Conservation (phyloP, 2,113 vertebrate genomes). For the Muntiacus muntjak region DNA sequence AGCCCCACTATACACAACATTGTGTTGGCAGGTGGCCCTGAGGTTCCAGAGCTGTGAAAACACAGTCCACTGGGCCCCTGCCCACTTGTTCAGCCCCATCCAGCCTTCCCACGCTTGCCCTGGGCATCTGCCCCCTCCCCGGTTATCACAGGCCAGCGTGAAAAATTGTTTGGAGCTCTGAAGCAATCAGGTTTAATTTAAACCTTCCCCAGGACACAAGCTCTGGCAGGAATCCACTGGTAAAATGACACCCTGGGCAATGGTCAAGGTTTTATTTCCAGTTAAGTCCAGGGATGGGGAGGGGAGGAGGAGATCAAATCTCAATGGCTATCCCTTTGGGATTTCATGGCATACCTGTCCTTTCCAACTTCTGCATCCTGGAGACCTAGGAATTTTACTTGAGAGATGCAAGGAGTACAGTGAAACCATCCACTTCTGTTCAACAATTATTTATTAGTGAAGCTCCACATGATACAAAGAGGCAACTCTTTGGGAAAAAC, state of each 20-base stretch:
- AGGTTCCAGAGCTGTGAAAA: neutral
- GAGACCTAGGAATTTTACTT: neutral
- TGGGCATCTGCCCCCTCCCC: neutral
- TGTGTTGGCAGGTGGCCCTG: neutral
- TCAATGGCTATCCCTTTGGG: neutral
- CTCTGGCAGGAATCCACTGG: neutral
- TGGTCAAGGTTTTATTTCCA: neutral
- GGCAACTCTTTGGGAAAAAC: neutral
- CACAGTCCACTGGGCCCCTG: neutral
- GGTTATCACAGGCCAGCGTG: neutral
- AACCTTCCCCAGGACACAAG: constrained; percentile 36
- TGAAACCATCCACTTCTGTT: neutral
- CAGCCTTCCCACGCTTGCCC: neutral
- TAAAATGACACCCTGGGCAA: neutral
- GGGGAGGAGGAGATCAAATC: neutral
- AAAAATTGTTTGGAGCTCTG: neutral
- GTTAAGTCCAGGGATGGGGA: neutral
- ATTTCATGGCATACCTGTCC: neutral
- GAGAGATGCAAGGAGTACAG: neutral
- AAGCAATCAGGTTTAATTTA: constrained; percentile 57
- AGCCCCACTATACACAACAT: neutral
- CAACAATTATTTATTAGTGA: constrained; percentile 9
- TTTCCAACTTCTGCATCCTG: neutral
- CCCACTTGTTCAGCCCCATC: neutral
- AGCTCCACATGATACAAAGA: neutral